Conservation (phyloP, 2,797 vertebrate species). For the Chromobotia macracanthus region DNA sequence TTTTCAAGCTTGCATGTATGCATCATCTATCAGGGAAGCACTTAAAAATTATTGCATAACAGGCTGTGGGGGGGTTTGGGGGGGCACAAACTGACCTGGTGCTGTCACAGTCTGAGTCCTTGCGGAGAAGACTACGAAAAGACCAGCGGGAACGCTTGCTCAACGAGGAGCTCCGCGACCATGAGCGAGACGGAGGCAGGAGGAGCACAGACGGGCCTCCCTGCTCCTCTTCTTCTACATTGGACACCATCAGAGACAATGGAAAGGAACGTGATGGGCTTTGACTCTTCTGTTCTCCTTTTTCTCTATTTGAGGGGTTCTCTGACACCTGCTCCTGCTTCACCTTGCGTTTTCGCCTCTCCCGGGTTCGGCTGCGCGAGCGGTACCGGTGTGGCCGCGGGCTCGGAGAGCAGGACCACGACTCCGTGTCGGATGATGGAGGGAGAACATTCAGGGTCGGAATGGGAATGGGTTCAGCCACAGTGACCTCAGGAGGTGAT, state of each 20-base stretch:
- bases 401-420: conserved; percentile 78
- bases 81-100: conserved; percentile 77
- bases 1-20: background rate
- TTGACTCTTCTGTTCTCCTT: background rate
- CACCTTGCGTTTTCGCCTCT: conserved; percentile 56
- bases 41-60: background rate
- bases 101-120: conserved; percentile 77
- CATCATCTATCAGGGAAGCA: background rate
- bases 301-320: conserved; percentile 24
- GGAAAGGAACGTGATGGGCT: conserved; percentile 57
- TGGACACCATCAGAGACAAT: conserved; percentile 54
- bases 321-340: conserved; percentile 21
- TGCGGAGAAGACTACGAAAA: conserved; percentile 76
- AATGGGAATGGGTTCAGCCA: conserved; percentile 67
- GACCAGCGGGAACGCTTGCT: conserved; percentile 76
- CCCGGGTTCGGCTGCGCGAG: conserved; percentile 59
- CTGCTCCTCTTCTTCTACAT: conserved; percentile 58
- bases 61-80: background rate
- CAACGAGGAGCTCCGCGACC: conserved; percentile 77
- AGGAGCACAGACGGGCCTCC: conserved; percentile 65
- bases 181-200: conserved; percentile 68
- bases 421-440: conserved; percentile 78
- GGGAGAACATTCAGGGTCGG: conserved; percentile 75
- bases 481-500: conserved; percentile 51
- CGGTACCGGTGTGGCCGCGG: conserved; percentile 63